Evolutionary conservation across 2,113 vertebrate genomes (phyloP), one percentile per base, ranked within the genome.

Genomic region (Zonotrichia leucophrys): DNA sequence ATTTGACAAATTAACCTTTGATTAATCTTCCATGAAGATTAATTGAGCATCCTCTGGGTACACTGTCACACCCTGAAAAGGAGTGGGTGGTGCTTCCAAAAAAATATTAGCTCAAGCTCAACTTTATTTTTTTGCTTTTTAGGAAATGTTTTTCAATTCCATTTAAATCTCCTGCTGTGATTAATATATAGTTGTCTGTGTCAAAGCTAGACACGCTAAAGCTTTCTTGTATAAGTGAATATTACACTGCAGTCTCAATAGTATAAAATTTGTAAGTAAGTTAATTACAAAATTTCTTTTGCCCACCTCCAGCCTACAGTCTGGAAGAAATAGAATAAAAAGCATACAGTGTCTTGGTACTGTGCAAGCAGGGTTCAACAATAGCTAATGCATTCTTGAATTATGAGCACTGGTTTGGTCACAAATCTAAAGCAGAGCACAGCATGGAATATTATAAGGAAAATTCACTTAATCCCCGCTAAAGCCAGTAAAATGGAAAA

Each of bases 271-370:
- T 7, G 0, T 27, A 41, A 2, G 2, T 16, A 41, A 72, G 3
- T 31, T 46, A 67, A 75, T 47, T 24, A 16, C 4, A 10, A 53
- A 39, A 30, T 70, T 79, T 66, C 5, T 69, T 11, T 66, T 78
- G 7, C 5, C 3, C 10, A 19, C 3, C 7, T 85, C 12, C 13
- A 82, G 12, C 28, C 15, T 58, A 21, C 5, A 27, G 1, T 4
- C 8, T 67, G 9, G 8, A 7, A 85, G 46, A 81, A 95, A 56
- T 2, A 35, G 4, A 70, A 7, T 53, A 20, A 53, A 70, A 89
- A 69, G 3, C 1, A 21, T 33, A 20, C 1, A 9, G 4, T 42
- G 5, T 4, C 6, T 81, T 77, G 35, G 33, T 41, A 17, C 3
- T 81, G 9, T 73, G 22, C 12, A 41, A 53, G 9, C 0, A 64